Conservation (phyloP, 2,888 invertebrate genomes). For the Resseliella maxima region DNA sequence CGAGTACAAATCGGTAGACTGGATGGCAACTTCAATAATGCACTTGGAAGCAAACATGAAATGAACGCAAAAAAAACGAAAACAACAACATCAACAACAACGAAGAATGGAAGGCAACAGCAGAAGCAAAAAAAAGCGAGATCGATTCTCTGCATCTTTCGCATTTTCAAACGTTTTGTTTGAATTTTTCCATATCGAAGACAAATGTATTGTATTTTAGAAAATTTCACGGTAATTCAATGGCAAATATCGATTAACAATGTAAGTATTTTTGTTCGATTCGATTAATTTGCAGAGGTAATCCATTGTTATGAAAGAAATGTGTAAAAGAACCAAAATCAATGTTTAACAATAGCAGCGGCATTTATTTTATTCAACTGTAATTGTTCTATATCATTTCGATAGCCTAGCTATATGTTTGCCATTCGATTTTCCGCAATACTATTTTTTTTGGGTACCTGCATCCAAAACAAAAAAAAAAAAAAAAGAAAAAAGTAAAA, state of each 20-base stretch:
- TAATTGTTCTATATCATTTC: constrained; percentile 33
- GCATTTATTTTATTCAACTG: constrained; percentile 1
- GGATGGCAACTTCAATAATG: constrained; percentile 22
- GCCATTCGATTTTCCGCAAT: constrained; percentile 21
- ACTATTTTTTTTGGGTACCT: constrained; percentile 17
- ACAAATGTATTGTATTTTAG: not conserved
- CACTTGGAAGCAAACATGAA: not conserved
- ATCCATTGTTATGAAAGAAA: not conserved
- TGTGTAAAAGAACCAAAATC: not conserved
- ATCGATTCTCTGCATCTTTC: constrained; percentile 3
- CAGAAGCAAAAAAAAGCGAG: not conserved
- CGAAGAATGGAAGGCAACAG: not conserved
- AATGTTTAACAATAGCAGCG: not conserved
- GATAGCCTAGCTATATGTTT: not conserved
- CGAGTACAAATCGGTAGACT: not conserved
- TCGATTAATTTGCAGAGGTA: constrained; percentile 53
- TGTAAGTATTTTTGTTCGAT: constrained; percentile 43
- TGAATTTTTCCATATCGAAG: not conserved
- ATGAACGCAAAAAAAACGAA: not conserved
- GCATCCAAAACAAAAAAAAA: not conserved
- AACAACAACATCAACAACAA: not conserved
- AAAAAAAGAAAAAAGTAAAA: not conserved
- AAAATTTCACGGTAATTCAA: constrained; percentile 46
- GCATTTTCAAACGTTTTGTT: constrained; percentile 29
- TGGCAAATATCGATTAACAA: constrained; percentile 46